phyloP scores from a whole-genome alignment of 2,797 vertebrate genomes.

The Spea hammondii region DNA sequence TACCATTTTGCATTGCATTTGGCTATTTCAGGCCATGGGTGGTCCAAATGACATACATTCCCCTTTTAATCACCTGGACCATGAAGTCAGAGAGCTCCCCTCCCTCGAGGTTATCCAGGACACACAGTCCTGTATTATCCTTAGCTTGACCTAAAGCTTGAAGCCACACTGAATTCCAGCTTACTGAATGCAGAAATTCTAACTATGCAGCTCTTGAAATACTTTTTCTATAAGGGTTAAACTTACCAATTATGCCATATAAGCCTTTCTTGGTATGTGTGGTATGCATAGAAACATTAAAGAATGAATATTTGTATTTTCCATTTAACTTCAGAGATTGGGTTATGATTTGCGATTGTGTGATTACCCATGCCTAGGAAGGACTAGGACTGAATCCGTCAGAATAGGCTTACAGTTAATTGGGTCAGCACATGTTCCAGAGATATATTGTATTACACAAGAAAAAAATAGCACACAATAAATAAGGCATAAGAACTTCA shows the following conservation, averaged over 20 bases:
- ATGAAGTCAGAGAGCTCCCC: conserved; percentile 22
- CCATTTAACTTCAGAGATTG: too few relatives aligned
- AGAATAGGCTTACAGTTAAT: too few relatives aligned
- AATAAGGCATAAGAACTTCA: too few relatives aligned
- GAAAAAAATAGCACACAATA: too few relatives aligned
- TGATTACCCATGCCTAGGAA: too few relatives aligned
- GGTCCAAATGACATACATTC: conserved; percentile 22
- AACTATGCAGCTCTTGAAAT: conserved; percentile 33
- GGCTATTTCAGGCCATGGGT: conserved; percentile 5
- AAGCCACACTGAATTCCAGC: conserved; percentile 35
- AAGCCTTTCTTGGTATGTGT: not conserved
- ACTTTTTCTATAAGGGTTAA: conserved; percentile 16
- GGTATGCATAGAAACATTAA: too few relatives aligned
- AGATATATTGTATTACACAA: too few relatives aligned
- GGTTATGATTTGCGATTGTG: too few relatives aligned
- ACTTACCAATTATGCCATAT: conserved; percentile 19
- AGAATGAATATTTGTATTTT: too few relatives aligned
- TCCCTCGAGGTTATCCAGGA: conserved; percentile 37
- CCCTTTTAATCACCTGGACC: conserved; percentile 1
- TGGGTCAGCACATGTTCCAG: too few relatives aligned
- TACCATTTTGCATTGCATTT: not conserved
- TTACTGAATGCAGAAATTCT: conserved; percentile 41
- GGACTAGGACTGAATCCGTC: too few relatives aligned
- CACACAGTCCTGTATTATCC: conserved; percentile 14
- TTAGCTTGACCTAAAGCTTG: conserved; percentile 27